Conservation (phyloP, 2,113 vertebrate species). For the Malurus elegans region DNA sequence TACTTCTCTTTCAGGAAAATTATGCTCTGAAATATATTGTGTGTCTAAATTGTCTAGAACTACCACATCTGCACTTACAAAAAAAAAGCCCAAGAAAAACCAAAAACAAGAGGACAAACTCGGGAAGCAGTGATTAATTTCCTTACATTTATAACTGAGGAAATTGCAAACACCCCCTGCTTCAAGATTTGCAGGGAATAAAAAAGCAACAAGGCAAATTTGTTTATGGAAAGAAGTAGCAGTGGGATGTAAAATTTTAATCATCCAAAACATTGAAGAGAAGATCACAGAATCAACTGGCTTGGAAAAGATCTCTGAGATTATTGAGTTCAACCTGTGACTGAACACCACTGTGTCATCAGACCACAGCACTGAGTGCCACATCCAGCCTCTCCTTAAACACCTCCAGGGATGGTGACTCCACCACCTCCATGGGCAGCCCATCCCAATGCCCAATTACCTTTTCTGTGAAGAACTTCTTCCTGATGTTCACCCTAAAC, state of each 20-base stretch:
- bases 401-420: background rate
- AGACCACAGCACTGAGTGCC: no score
- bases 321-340: rapidly evolving
- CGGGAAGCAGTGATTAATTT: background rate
- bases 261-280: background rate
- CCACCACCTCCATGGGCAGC: background rate
- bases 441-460: background rate
- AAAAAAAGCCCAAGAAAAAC: background rate
- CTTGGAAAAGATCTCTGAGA: background rate
- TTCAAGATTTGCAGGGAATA: background rate
- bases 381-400: background rate
- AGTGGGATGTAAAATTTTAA: background rate
- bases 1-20: background rate
- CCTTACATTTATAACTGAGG: background rate
- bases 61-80: background rate
- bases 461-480: background rate
- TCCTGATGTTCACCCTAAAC: background rate
- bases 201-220: background rate
- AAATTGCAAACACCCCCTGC: background rate
- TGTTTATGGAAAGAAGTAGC: background rate
- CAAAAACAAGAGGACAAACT: background rate
- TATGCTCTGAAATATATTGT: background rate
- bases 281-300: background rate
- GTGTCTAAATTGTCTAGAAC: background rate
- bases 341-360: background rate